phyloP scores from a whole-genome alignment of 1,140 invertebrate species.

The Heliothis virescens region DNA sequence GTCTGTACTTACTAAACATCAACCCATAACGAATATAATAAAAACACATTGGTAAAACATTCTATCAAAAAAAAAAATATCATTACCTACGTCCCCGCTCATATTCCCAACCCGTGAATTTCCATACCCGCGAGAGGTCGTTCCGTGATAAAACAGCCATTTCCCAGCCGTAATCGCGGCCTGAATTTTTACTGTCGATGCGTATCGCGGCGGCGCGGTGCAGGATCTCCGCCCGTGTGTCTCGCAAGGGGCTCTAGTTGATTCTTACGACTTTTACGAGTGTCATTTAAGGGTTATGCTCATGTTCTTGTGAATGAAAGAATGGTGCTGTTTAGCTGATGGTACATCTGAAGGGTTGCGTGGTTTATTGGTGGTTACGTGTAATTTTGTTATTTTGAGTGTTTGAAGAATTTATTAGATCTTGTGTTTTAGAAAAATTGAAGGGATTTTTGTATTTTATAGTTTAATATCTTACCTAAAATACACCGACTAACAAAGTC shows the following conservation, averaged over 20 bases:
- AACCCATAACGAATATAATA: no score
- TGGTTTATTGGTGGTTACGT: neutral
- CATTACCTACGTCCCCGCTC: no score
- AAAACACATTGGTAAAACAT: no score
- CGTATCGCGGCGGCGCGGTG: slow-evolving; percentile 60
- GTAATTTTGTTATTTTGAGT: neutral
- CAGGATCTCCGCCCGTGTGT: slow-evolving; percentile 29
- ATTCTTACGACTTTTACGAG: slow-evolving; percentile 47
- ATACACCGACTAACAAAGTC: no score
- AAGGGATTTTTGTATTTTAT: no score
- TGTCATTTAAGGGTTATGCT: slow-evolving; percentile 34
- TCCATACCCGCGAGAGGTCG: slow-evolving; percentile 14
- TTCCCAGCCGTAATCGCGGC: slow-evolving; percentile 71
- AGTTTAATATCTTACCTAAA: no score
- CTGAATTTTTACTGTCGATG: slow-evolving; percentile 75
- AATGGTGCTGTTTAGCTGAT: slow-evolving; percentile 27
- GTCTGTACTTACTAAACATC: no score
- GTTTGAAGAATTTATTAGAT: no score
- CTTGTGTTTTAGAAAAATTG: no score
- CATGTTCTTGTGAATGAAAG: slow-evolving; percentile 37
- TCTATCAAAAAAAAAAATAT: no score
- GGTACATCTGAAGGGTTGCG: slow-evolving; percentile 2
- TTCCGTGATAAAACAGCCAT: slow-evolving; percentile 75
- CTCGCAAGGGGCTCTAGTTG: slow-evolving; percentile 36
- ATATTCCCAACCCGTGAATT: slow-evolving; percentile 55